phyloP scores from a whole-genome alignment of 2,797 vertebrate species.

The Tangara arthus region DNA sequence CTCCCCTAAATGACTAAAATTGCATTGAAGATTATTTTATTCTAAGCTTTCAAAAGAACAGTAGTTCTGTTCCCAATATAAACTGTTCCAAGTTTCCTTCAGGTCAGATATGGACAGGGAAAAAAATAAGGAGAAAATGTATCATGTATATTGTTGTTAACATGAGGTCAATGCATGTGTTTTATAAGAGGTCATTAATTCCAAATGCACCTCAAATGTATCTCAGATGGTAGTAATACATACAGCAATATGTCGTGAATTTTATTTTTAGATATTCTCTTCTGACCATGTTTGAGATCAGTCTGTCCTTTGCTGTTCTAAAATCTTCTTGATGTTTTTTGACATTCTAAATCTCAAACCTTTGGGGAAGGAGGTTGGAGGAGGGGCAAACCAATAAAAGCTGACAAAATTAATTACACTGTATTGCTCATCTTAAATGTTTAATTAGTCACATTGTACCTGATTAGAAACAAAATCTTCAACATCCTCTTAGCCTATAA shows the following conservation, averaged over 20 bases:
- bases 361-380: neutral
- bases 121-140: neutral
- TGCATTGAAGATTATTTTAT: neutral
- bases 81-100: neutral
- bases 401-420: constrained; percentile 59
- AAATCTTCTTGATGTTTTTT: constrained; percentile 28
- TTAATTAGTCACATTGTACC: constrained; percentile 43
- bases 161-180: too few species aligned
- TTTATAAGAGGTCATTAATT: neutral
- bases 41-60: neutral
- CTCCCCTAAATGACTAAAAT: neutral
- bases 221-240: neutral
- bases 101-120: neutral
- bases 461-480: constrained; percentile 11
- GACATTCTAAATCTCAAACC: constrained; percentile 18
- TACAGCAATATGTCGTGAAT: neutral
- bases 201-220: neutral
- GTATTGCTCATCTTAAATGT: constrained; percentile 23
- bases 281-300: constrained; percentile 13
- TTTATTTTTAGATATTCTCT: constrained; percentile 14
- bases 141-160: neutral
- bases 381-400: neutral
- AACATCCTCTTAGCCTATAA: constrained; percentile 7
- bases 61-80: neutral
- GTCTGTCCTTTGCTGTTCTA: constrained; percentile 11